These are phyloP conservation scores for Echeneis naucrates DNA, from an alignment of 2,797 vertebrate genomes.

Conservation along the genomic window DNA sequence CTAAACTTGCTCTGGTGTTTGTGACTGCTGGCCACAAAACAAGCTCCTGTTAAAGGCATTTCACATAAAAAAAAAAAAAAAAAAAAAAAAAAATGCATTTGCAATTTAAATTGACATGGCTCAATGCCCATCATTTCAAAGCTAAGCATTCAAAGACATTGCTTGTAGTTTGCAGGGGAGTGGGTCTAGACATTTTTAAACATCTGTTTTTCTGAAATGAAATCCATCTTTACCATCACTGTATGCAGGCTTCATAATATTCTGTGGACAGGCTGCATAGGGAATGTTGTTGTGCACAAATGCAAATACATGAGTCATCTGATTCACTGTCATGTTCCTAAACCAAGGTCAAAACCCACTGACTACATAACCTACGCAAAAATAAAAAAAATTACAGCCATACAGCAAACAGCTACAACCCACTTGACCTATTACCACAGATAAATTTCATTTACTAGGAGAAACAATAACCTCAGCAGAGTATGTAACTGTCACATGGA, in stretches of 20 bases:
- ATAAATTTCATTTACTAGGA: conserved; percentile 32
- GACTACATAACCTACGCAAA: conserved; percentile 39
- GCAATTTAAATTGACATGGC: background rate
- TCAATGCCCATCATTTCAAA: background rate
- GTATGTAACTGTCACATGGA: background rate
- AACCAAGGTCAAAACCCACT: conserved; percentile 57
- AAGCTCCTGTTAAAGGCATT: background rate
- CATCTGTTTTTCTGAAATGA: background rate
- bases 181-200: background rate
- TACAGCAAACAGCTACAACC: conserved; percentile 26
- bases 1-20: background rate
- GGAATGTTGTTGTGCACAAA: conserved; percentile 22
- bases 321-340: conserved; percentile 45
- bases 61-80: background rate
- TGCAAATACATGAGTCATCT: conserved; percentile 56
- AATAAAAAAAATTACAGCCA: conserved; percentile 42
- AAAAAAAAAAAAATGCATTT: background rate
- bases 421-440: conserved; percentile 26
- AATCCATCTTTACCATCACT: background rate
- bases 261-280: conserved; percentile 17
- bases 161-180: background rate
- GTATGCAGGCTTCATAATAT: conserved; percentile 7
- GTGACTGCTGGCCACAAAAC: background rate
- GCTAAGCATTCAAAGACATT: background rate
- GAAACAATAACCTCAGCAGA: conserved; percentile 12